Evolutionary conservation across 2,888 invertebrate species (phyloP).

Genomic region (Yponomeuta plumbellus): DNA sequence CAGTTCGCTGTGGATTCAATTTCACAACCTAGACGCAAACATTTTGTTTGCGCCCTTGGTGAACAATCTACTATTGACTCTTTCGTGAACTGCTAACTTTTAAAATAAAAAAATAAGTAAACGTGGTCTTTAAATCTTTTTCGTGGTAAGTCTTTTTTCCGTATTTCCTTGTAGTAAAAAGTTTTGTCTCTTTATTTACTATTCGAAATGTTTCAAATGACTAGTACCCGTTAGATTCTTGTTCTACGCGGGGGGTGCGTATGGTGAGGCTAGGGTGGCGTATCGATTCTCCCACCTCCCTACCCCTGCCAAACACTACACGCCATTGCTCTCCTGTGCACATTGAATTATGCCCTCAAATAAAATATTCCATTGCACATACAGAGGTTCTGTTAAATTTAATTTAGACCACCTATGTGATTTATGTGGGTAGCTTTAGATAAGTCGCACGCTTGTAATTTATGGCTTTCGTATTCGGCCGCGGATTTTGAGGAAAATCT

Average conservation of each 20-base stretch:
- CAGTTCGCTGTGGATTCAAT: no score
- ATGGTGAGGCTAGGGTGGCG: constrained; percentile 53
- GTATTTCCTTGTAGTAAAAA: no score
- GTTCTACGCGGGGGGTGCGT: constrained; percentile 52
- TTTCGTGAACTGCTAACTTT: no score
- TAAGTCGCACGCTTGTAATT: not conserved
- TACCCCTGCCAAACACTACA: constrained; percentile 38
- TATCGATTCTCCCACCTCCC: constrained; percentile 62
- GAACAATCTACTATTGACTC: no score
- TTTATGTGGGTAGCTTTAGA: not conserved
- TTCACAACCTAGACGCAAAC: no score
- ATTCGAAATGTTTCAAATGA: not conserved
- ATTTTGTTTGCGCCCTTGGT: no score
- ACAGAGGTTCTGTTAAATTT: not conserved
- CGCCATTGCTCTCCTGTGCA: constrained; percentile 43
- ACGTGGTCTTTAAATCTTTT: no score
- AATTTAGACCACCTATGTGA: not conserved
- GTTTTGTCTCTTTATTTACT: no score
- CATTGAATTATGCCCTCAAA: constrained; percentile 36
- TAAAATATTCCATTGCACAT: constrained; percentile 15
- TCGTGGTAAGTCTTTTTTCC: no score
- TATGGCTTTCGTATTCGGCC: not conserved
- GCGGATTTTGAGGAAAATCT: not conserved
- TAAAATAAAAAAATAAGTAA: no score
- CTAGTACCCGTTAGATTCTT: not conserved